Percentiles rank a stretch among this genome's conserved stretches.
phyloP scores from a whole-genome alignment of 1,140 invertebrate species.

The Bombus cullumanus region DNA sequence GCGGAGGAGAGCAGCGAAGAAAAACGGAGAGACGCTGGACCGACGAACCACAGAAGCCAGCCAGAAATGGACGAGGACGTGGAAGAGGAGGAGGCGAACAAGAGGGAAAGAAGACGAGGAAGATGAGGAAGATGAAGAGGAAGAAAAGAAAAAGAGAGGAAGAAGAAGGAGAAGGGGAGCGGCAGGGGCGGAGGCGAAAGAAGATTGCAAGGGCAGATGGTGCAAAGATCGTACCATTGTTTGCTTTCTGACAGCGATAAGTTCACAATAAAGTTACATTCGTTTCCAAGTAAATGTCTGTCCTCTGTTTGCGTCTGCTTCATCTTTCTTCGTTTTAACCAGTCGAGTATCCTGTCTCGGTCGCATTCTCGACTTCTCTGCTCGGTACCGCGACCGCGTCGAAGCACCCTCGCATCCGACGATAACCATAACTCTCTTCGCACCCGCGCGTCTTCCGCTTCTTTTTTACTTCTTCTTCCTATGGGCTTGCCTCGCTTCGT shows the following conservation, averaged over 20 bases:
- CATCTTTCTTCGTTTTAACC: constrained; percentile 55
- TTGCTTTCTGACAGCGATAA: constrained; percentile 81
- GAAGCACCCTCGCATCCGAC: constrained; percentile 52
- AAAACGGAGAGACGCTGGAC: background rate
- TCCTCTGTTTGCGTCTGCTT: constrained; percentile 62
- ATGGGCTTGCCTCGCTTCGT: constrained; percentile 51
- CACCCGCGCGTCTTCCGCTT: constrained; percentile 57
- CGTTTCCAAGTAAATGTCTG: constrained; percentile 75
- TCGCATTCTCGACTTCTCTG: constrained; percentile 37
- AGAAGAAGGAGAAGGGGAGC: background rate
- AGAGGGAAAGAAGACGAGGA: constrained; percentile 13
- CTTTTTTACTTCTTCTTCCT: constrained; percentile 19
- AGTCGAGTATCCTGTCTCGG: constrained; percentile 39
- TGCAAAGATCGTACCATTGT: constrained; percentile 80
- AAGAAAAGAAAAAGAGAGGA: background rate
- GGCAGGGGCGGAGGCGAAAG: constrained; percentile 62
- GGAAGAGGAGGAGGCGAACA: constrained; percentile 44
- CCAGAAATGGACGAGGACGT: constrained; percentile 4
- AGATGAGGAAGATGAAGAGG: background rate
- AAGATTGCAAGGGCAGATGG: constrained; percentile 75
- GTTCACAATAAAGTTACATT: constrained; percentile 81
- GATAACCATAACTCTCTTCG: constrained; percentile 67
- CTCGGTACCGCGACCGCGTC: constrained; percentile 40
- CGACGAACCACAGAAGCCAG: background rate
- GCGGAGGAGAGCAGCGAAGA: background rate